A percentile compares a stretch with the other conserved stretches of the same genome.
phyloP scores from a whole-genome alignment of 2,888 invertebrate genomes.

The Ochropacha duplaris region DNA sequence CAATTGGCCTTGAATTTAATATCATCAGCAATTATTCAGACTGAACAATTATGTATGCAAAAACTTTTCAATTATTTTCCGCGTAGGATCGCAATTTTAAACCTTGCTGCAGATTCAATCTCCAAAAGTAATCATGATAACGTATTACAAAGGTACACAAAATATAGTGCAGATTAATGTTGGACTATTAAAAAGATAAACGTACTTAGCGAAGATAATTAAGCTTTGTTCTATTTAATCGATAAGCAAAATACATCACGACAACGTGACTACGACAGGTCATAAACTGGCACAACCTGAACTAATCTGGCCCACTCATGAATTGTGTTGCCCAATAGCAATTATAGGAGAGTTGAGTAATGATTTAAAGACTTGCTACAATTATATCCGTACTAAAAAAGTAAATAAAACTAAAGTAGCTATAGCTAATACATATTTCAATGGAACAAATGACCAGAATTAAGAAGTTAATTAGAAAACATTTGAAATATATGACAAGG shows the following conservation, averaged over 20 bases:
- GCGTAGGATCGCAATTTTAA: neutral
- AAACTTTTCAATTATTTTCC: neutral
- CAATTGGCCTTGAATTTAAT: neutral
- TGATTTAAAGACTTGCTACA: conserved; percentile 6
- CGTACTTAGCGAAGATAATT: conserved; percentile 31
- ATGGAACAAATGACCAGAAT: conserved; percentile 21
- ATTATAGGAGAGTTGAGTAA: conserved; percentile 33
- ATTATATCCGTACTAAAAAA: conserved; percentile 21
- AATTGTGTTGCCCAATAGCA: conserved; percentile 37
- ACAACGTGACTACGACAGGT: conserved; percentile 45
- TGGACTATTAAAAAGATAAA: conserved; percentile 23
- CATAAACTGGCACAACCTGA: conserved; percentile 28
- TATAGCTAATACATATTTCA: conserved; percentile 22
- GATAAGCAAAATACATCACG: conserved; percentile 48
- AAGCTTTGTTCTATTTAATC: conserved; percentile 30
- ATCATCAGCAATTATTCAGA: neutral
- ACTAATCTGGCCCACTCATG: conserved; percentile 34
- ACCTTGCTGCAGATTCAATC: neutral
- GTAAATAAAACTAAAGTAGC: conserved; percentile 14
- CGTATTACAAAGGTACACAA: neutral
- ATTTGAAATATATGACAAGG: conserved; percentile 12
- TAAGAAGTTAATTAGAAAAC: conserved; percentile 17
- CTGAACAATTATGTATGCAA: neutral
- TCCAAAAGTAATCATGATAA: neutral
- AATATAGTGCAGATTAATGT: conserved; percentile 7